Base-by-base conservation (phyloP, 2,888 invertebrate genomes). In the Zygogramma bicolorata region DNA sequence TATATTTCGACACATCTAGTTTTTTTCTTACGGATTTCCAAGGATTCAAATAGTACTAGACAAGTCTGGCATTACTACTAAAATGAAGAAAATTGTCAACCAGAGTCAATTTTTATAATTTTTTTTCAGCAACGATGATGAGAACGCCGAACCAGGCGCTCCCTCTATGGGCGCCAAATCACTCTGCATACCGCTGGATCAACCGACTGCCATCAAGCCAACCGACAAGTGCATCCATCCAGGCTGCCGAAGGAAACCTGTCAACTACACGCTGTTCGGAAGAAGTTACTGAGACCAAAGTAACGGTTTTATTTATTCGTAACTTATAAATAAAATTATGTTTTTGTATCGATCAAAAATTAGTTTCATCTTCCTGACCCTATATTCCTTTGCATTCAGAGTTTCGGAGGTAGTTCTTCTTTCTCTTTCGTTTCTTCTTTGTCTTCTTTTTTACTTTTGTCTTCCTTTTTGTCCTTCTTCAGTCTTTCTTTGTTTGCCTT, bases 121-220 rank as follows among this genome's bases (percentile, higher is more conserved):
- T 75, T 70, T 79, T 87, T 86, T 25, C 86, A 94, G 94, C 83
- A 92, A 90, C 70, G 92, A 93, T 65, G 90, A 81, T 1, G 89
- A 91, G 71, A 89, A 87, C 83, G 80, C 91, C 58, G 94, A 94
- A 73, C 90, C 93, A 65, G 96, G 95, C 70, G 95, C 95, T 22
- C 96, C 98, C 25, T 93, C 98, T 0, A 99, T 99, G 98, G 99
- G 99, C 46, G 99, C 99, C 6, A 99, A 99, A 88, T 94, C 97
- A 7, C 90, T 99, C n/a, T 99, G 99, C 86, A 96, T 99, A 83
- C 99, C 99, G 2, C 95, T 98, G 86, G 91, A 95, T 61, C 99
- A 97, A 83, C 94, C 95, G 0, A 89, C 91, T 1, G 84, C 88
- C 3, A 89, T 95, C 53, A 85, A 89, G 5, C 84, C 89, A 8